Evolutionary conservation across 2,797 vertebrate species (phyloP), one percentile per base, ranked within the genome.

Genomic region (Aplochiton taeniatus): DNA sequence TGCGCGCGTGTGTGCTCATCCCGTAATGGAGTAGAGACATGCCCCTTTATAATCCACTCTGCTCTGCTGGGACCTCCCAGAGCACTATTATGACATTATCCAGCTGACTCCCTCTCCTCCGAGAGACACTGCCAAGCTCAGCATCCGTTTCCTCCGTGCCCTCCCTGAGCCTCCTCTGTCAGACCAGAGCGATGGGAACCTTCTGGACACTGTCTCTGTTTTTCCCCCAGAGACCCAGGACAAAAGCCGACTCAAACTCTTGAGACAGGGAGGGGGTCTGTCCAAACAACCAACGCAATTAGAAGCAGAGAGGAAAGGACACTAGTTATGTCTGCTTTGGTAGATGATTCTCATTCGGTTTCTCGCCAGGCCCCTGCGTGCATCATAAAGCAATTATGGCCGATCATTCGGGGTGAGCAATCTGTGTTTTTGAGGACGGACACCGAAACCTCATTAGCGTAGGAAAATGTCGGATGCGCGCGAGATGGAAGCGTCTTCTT

Each of bases 331-430:
- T 47, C 48, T 43, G 53, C 47, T 58, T 73, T 63, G 51, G 20
- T 48, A 20, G 31, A 52, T 65, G 46, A 45, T 18, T 52, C 18
- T 11, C 12, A 4, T 60, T 16, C 16, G 52, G 41, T 63, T 65
- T 70, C 14, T 67, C 67, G 31, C 71, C 43, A 16, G 11, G 44
- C 52, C 58, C 70, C 59, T 63, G 57, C 31, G 63, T 65, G 74
- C 20, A 51, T 77, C 63, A 74, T 77, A 66, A 76, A 79, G 71
- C 62, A 79, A 74, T 79, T 73, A 83, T 73, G 66, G 68, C 65
- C 66, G 50, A 54, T 77, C 69, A 83, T 83, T 82, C 46, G 65
- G 72, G 65, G 69, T 63, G 66, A 75, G 66, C 66, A 58, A 58
- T 66, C 18, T 60, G 59, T 60, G 59, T 57, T 66, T 17, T 13